These are phyloP conservation scores for Amphiprion percula DNA, from an alignment of 2,113 vertebrate species.

Conservation along the genomic window DNA sequence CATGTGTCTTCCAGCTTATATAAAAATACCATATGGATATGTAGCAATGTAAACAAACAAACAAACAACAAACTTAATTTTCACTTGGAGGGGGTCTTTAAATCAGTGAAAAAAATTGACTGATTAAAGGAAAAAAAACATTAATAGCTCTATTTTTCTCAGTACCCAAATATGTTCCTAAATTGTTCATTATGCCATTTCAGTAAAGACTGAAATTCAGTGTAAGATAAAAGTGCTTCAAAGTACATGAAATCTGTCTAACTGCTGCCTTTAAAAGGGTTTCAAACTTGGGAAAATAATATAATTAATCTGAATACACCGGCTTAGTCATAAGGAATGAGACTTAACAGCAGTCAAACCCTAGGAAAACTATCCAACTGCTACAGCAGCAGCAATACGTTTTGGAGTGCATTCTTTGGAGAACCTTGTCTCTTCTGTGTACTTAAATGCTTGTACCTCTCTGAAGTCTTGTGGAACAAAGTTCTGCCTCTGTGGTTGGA, in stretches of 20 bases:
- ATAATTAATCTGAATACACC: background rate
- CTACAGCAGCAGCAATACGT: constrained; percentile 21
- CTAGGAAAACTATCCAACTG: constrained; percentile 6
- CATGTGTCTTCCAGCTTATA: too few relatives aligned
- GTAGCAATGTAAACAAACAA: too few relatives aligned
- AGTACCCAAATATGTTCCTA: too few relatives aligned
- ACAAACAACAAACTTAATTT: too few relatives aligned
- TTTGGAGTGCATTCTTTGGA: constrained; percentile 10
- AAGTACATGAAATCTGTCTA: background rate
- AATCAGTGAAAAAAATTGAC: too few relatives aligned
- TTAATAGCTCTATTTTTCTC: too few relatives aligned
- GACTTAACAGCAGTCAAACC: background rate
- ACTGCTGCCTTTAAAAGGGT: background rate
- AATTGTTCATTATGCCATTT: background rate
- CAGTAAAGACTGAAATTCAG: background rate
- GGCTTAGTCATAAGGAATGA: constrained; percentile 13
- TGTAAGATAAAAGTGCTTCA: background rate
- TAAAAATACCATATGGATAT: too few relatives aligned
- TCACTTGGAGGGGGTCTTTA: too few relatives aligned
- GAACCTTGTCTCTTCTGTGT: constrained; percentile 9
- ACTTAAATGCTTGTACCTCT: constrained; percentile 40
- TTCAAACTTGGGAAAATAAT: constrained; percentile 4
- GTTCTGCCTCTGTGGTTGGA: constrained; percentile 55
- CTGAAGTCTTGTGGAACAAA: constrained; percentile 46
- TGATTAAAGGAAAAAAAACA: too few relatives aligned